These are phyloP conservation scores for Acanthurus leucopareius DNA, from an alignment of 2,797 vertebrate species.

Conservation along the genomic window DNA sequence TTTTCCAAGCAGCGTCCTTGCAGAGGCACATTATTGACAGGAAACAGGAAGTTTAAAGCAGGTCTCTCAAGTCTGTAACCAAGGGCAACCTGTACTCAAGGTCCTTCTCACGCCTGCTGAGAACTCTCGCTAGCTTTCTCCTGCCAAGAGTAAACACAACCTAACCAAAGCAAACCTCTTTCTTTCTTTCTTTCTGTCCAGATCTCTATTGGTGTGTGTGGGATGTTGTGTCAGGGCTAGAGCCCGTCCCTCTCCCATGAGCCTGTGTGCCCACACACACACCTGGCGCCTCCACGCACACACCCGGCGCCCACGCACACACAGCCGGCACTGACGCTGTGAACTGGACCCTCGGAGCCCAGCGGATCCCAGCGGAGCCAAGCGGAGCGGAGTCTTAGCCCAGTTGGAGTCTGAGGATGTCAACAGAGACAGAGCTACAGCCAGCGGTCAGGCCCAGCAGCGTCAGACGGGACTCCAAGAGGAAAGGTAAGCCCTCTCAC, in stretches of 20 bases:
- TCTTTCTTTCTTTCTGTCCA: conserved; percentile 54
- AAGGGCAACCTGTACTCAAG: conserved; percentile 72
- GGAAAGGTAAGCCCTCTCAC: conserved; percentile 78
- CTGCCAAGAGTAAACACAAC: conserved; percentile 53
- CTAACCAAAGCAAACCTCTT: conserved; percentile 54
- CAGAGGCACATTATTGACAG: conserved; percentile 56
- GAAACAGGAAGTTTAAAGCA: conserved; percentile 49
- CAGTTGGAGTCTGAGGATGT: conserved; percentile 82
- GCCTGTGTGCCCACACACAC: conserved; percentile 82
- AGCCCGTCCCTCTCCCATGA: conserved; percentile 84
- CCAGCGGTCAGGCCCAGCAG: conserved; percentile 87
- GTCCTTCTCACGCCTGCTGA: conserved; percentile 70
- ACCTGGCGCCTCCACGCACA: conserved; percentile 82
- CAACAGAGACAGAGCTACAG: conserved; percentile 88
- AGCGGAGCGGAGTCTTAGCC: conserved; percentile 74
- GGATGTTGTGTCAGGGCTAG: conserved; percentile 84
- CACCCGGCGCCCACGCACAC: conserved; percentile 75
- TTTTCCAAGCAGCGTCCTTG: conserved; percentile 42
- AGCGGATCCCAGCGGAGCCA: conserved; percentile 70
- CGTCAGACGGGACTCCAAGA: conserved; percentile 86
- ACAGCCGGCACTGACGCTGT: conserved; percentile 75
- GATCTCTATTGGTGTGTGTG: conserved; percentile 81
- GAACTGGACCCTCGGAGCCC: conserved; percentile 75
- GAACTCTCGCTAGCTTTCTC: conserved; percentile 42
- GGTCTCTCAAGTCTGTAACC: conserved; percentile 68